A percentile compares a stretch with the other conserved stretches of the same genome.
Conservation (phyloP, 1,140 invertebrate species). For the Globodera rostochiensis region DNA sequence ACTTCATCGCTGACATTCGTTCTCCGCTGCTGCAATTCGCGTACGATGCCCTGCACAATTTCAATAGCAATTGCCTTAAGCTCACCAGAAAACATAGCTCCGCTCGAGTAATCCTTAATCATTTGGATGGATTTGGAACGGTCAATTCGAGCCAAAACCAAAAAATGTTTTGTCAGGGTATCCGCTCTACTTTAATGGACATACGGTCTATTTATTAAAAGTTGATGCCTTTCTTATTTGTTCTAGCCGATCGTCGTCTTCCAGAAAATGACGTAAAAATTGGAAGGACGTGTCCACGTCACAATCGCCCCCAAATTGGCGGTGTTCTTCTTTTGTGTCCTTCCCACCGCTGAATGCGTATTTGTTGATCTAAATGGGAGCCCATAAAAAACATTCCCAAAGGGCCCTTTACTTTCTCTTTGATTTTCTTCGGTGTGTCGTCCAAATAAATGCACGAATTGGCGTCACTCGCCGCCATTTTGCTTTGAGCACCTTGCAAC, state of each 20-base stretch:
- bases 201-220: neutral
- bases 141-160: too few species aligned
- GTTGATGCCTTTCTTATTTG: constrained; percentile 75
- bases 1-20: constrained; percentile 83
- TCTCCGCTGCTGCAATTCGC: constrained; percentile 80
- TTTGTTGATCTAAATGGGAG: constrained; percentile 81
- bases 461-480: constrained; percentile 94
- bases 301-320: constrained; percentile 85
- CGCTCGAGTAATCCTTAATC: constrained; percentile 81
- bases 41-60: constrained; percentile 76
- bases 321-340: constrained; percentile 88
- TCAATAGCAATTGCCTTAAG: constrained; percentile 88
- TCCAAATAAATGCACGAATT: constrained; percentile 92
- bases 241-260: constrained; percentile 86
- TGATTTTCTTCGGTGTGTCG: constrained; percentile 93
- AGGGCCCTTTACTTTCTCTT: constrained; percentile 78
- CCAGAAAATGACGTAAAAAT: constrained; percentile 91
- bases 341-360: constrained; percentile 97
- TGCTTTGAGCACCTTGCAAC: constrained; percentile 85
- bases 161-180: neutral
- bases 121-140: constrained; percentile 6
- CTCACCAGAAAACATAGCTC: constrained; percentile 87
- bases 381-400: constrained; percentile 14
- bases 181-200: too few species aligned
- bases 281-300: constrained; percentile 93